phyloP scores from a whole-genome alignment of 2,888 invertebrate genomes.

The Nymphalis polychloros region DNA sequence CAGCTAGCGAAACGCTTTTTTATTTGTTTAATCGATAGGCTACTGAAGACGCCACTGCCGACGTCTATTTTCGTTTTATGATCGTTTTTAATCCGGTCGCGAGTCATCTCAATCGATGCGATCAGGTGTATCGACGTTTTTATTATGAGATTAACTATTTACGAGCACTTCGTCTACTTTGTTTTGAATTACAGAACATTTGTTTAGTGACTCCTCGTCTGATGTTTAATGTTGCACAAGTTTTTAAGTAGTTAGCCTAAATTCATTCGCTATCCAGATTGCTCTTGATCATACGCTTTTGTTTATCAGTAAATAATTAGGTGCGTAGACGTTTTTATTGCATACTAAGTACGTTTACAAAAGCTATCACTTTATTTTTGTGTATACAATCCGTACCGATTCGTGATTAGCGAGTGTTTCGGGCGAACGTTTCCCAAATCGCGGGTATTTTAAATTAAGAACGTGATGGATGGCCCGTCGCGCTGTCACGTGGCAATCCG shows the following conservation, averaged over 20 bases:
- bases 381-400: constrained; percentile 61
- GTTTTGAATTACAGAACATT: constrained; percentile 65
- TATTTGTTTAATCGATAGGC: constrained; percentile 81
- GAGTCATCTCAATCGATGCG: constrained; percentile 63
- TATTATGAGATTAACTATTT: constrained; percentile 75
- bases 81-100: constrained; percentile 69
- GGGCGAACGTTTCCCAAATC: constrained; percentile 69
- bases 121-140: constrained; percentile 75
- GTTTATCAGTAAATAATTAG: constrained; percentile 51
- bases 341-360: constrained; percentile 60
- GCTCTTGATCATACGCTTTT: constrained; percentile 47
- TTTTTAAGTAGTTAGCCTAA: constrained; percentile 57
- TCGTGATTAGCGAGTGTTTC: constrained; percentile 68
- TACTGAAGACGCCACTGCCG: constrained; percentile 71
- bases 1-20: constrained; percentile 76
- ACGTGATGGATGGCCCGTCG: constrained; percentile 77
- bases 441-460: constrained; percentile 79
- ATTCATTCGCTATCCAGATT: constrained; percentile 39
- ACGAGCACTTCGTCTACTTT: constrained; percentile 75
- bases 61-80: constrained; percentile 72
- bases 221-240: constrained; percentile 56
- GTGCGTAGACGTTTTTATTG: constrained; percentile 58
- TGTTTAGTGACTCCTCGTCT: constrained; percentile 53
- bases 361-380: constrained; percentile 62
- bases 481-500: constrained; percentile 71